A percentile compares a stretch with the other conserved stretches of the same genome.
Evolutionary conservation across 2,888 invertebrate genomes (phyloP).

Genomic region (Drosophila paranaensis): DNA sequence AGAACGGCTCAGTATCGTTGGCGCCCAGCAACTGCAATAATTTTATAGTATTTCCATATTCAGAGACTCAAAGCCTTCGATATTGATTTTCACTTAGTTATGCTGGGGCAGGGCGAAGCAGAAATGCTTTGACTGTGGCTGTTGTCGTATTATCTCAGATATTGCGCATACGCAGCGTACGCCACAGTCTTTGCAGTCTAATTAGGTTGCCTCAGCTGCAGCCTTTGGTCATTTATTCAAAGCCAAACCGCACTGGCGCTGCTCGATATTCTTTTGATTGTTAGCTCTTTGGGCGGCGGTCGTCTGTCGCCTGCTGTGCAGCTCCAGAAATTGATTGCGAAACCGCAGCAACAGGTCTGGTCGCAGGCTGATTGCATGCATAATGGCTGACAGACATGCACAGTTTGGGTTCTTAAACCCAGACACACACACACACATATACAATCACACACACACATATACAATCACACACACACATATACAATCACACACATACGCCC

Average conservation of each 20-base stretch:
- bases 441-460: neutral
- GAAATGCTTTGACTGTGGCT: neutral
- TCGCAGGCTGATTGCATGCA: conserved; percentile 6
- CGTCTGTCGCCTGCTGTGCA: conserved; percentile 23
- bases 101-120: neutral
- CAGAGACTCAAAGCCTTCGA: neutral
- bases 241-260: neutral
- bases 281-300: neutral
- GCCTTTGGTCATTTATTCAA: neutral
- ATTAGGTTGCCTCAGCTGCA: conserved; percentile 7
- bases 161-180: conserved; percentile 1
- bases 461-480: no score
- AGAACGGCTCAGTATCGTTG: no score
- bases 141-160: neutral
- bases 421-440: conserved; percentile 7
- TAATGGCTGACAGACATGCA: neutral
- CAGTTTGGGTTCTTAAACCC: neutral
- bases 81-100: neutral
- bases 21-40: no score
- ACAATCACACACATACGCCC: neutral
- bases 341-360: conserved; percentile 51
- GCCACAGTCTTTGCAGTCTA: neutral
- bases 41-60: neutral
- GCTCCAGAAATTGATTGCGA: conserved; percentile 35
- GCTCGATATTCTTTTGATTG: neutral